phyloP scores from a whole-genome alignment of 1,140 invertebrate genomes.

The Monochamus saltuarius region DNA sequence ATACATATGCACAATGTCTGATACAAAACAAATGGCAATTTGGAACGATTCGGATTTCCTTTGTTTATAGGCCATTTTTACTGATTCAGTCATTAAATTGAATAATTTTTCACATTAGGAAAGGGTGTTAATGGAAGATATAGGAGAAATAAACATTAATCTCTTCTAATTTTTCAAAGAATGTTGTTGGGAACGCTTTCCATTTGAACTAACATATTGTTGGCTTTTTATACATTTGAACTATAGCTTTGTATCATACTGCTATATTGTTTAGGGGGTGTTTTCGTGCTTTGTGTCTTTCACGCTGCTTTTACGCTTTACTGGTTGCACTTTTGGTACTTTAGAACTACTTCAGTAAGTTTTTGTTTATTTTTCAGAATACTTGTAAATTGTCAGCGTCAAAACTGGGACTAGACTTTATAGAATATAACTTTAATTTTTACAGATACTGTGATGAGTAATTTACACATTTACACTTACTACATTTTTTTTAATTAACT shows the following conservation, averaged over 20 bases:
- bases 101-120: too few relatives aligned
- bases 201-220: not conserved
- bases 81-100: too few relatives aligned
- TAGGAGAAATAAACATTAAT: not conserved
- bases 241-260: not conserved
- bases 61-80: too few relatives aligned
- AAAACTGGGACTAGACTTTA: slow-evolving; percentile 55
- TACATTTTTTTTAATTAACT: not conserved
- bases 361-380: slow-evolving; percentile 55
- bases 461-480: slow-evolving; percentile 25
- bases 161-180: too few relatives aligned
- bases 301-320: not conserved
- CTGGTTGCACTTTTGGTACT: not conserved
- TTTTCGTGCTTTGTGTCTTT: not conserved
- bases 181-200: too few relatives aligned
- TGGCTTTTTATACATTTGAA: not conserved
- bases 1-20: too few relatives aligned
- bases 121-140: too few relatives aligned
- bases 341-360: slow-evolving; percentile 3
- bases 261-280: too few relatives aligned
- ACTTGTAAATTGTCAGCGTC: slow-evolving; percentile 53
- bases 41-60: too few relatives aligned
- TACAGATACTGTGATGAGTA: slow-evolving; percentile 62
- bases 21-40: too few relatives aligned
- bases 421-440: slow-evolving; percentile 64